Conservation (phyloP, 2,888 invertebrate genomes). For the Orgyia antiqua region DNA sequence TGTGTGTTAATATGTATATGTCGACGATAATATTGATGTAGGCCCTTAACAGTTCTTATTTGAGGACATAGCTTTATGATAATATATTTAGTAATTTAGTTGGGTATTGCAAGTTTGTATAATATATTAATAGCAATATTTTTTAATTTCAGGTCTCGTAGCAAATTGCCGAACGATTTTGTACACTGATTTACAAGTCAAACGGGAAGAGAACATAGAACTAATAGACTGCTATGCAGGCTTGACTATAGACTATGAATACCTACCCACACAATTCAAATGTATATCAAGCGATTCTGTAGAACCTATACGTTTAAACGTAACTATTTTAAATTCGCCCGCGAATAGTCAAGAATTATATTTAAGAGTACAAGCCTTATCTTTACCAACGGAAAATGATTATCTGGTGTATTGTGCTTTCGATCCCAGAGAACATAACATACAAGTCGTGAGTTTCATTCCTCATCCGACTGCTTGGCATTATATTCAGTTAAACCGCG, state of each 20-base stretch:
- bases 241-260: conserved; percentile 37
- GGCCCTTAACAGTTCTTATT: too few relatives aligned
- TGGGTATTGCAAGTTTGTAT: too few relatives aligned
- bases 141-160: conserved; percentile 79
- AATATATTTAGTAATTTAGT: too few relatives aligned
- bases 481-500: conserved; percentile 59
- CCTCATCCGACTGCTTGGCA: conserved; percentile 80
- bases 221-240: conserved; percentile 52
- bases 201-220: conserved; percentile 54
- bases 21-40: too few relatives aligned
- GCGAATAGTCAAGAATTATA: conserved; percentile 31
- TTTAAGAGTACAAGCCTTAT: conserved; percentile 71
- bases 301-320: conserved; percentile 52
- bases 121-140: too few relatives aligned
- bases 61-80: too few relatives aligned
- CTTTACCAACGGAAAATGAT: conserved; percentile 71
- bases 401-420: conserved; percentile 68
- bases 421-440: conserved; percentile 55
- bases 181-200: conserved; percentile 81
- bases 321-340: conserved; percentile 55
- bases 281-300: conserved; percentile 63
- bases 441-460: conserved; percentile 62
- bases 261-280: conserved; percentile 60
- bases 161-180: conserved; percentile 81
- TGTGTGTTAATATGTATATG: too few relatives aligned